Percentiles rank a stretch among this genome's conserved stretches.
phyloP scores from a whole-genome alignment of 2,888 invertebrate genomes.

The Camptogramma bilineatum region DNA sequence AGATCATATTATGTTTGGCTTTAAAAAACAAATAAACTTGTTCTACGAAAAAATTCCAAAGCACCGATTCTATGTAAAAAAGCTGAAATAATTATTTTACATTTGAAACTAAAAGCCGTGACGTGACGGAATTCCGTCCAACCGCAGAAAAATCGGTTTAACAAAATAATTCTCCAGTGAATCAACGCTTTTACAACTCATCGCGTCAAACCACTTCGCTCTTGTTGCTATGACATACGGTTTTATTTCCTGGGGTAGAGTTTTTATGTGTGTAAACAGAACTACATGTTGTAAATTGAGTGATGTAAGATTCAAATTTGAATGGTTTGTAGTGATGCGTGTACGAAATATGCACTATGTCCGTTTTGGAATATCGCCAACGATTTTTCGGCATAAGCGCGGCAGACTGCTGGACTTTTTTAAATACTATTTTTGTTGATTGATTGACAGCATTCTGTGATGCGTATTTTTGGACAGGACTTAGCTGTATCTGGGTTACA shows the following conservation, averaged over 20 bases:
- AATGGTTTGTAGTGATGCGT: neutral
- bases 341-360: slow-evolving; percentile 20
- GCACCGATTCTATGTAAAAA: neutral
- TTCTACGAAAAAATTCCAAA: neutral
- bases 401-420: slow-evolving; percentile 41
- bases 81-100: neutral
- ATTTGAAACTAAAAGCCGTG: slow-evolving; percentile 8
- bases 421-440: slow-evolving; percentile 28
- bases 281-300: slow-evolving; percentile 4
- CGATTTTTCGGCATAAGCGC: slow-evolving; percentile 40
- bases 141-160: slow-evolving; percentile 16
- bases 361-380: slow-evolving; percentile 39
- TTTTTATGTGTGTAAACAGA: neutral
- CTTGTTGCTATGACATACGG: slow-evolving; percentile 10
- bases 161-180: slow-evolving; percentile 21
- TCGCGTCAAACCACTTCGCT: neutral
- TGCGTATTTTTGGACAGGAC: slow-evolving; percentile 38
- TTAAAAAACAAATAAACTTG: neutral
- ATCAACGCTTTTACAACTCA: slow-evolving; percentile 16
- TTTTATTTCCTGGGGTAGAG: slow-evolving; percentile 10
- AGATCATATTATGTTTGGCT: neutral
- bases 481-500: slow-evolving; percentile 24
- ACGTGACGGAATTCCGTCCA: slow-evolving; percentile 11
- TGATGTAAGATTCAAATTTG: slow-evolving; percentile 11
- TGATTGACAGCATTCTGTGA: slow-evolving; percentile 43